phyloP scores from a whole-genome alignment of 1,140 invertebrate genomes.

The Helicoverpa zea region DNA sequence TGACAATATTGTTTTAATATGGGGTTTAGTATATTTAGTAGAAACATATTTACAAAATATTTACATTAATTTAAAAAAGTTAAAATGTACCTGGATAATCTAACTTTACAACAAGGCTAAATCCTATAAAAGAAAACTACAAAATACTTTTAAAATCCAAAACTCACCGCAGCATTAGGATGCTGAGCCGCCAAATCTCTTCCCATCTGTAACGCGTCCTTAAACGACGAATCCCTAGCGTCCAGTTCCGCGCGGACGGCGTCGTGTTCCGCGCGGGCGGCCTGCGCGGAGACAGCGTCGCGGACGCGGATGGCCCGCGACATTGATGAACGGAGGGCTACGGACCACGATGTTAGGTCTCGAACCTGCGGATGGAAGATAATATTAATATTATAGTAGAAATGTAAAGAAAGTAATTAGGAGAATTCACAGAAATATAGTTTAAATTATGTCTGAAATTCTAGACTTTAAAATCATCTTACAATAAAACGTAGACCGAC shows the following conservation, averaged over 20 bases:
- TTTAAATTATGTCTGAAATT: too few species aligned
- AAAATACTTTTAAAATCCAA: not conserved
- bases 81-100: too few species aligned
- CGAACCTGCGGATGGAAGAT: constrained; percentile 89
- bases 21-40: too few species aligned
- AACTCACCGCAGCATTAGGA: constrained; percentile 65
- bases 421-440: too few species aligned
- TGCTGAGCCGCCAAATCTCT: constrained; percentile 95
- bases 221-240: constrained; percentile 95
- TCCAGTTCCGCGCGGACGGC: constrained; percentile 98
- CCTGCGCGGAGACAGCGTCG: constrained; percentile 95
- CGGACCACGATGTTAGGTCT: constrained; percentile 96
- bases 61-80: too few species aligned
- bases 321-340: constrained; percentile 93
- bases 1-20: too few species aligned
- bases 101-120: too few species aligned
- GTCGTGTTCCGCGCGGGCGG: constrained; percentile 96
- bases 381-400: not conserved
- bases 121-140: constrained; percentile 22
- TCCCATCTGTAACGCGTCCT: constrained; percentile 92
- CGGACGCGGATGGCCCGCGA: constrained; percentile 93
- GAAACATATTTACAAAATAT: too few species aligned
- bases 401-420: too few species aligned
- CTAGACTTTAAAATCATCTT: too few species aligned
- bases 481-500: too few species aligned